phyloP scores from a whole-genome alignment of 2,113 vertebrate species.

The Ammospiza caudacuta region DNA sequence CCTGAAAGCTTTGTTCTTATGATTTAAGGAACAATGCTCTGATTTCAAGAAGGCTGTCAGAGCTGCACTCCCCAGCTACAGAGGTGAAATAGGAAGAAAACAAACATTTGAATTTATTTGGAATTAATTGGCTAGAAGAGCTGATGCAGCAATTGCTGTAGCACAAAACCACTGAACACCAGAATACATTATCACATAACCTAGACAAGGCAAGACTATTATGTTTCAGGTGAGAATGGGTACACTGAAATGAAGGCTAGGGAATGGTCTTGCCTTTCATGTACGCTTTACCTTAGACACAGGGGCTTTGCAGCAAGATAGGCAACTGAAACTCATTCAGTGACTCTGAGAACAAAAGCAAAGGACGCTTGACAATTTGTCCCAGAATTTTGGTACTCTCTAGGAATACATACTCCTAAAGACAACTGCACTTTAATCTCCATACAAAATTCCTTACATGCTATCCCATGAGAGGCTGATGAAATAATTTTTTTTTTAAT shows the following conservation, averaged over 20 bases:
- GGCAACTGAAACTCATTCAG: not conserved
- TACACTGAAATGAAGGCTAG: not conserved
- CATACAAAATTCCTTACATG: not conserved
- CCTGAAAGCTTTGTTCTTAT: not conserved
- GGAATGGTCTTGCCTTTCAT: not conserved
- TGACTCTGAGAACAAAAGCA: not conserved
- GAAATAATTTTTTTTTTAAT: not conserved
- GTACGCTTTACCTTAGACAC: not conserved
- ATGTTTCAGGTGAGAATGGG: not conserved
- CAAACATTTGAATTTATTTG: not conserved
- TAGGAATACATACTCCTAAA: not conserved
- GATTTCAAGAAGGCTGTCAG: not conserved
- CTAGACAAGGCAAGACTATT: not conserved
- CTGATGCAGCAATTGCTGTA: not conserved
- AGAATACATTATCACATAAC: not conserved
- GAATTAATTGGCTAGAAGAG: not conserved
- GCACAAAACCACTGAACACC: not conserved
- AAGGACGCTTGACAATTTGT: not conserved
- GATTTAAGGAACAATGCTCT: not conserved
- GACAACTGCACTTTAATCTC: not conserved
- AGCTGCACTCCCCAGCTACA: not conserved
- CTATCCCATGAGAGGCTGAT: not conserved
- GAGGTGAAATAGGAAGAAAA: not conserved
- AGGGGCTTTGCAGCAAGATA: not conserved
- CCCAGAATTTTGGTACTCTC: not conserved